A percentile compares a stretch with the other conserved stretches of the same genome.
These are phyloP conservation scores for Antedon mediterranea DNA, from an alignment of 53 echinoderm and acorn worm species.

Conservation along the genomic window DNA sequence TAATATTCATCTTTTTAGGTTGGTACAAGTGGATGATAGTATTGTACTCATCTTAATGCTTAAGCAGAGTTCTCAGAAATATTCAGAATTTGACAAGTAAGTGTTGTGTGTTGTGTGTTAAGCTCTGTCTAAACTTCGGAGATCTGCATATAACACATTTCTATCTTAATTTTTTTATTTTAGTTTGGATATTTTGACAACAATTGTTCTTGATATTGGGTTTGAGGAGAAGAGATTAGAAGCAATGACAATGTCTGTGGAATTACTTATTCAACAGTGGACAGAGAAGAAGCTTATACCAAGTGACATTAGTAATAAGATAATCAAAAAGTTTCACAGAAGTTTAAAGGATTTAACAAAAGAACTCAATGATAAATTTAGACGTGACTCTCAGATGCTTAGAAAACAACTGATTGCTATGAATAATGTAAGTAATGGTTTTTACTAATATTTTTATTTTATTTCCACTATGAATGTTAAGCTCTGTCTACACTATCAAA, in stretches of 20 bases:
- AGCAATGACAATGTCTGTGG: constrained; percentile 44
- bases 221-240: constrained; percentile 57
- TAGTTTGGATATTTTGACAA: constrained; percentile 71
- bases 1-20: constrained; percentile 37
- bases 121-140: too few relatives aligned
- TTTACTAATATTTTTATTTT: too few relatives aligned
- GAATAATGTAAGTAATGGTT: constrained; percentile 38
- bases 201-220: constrained; percentile 66
- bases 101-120: too few relatives aligned
- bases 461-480: too few relatives aligned
- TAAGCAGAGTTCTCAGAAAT: constrained; percentile 53
- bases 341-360: constrained; percentile 56
- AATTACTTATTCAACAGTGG: constrained; percentile 48
- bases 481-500: too few relatives aligned
- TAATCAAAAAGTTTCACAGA: constrained; percentile 39
- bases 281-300: constrained; percentile 21
- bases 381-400: constrained; percentile 35
- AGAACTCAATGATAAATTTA: constrained; percentile 60
- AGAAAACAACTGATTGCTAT: constrained; percentile 33
- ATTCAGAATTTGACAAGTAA: constrained; percentile 86
- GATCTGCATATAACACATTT: background rate
- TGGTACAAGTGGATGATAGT: constrained; percentile 58
- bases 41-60: constrained; percentile 50
- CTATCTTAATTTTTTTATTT: background rate
- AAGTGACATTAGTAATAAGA: constrained; percentile 27